Evolutionary conservation across 2,797 vertebrate species (phyloP).

Genomic region (Amblyraja radiata): DNA sequence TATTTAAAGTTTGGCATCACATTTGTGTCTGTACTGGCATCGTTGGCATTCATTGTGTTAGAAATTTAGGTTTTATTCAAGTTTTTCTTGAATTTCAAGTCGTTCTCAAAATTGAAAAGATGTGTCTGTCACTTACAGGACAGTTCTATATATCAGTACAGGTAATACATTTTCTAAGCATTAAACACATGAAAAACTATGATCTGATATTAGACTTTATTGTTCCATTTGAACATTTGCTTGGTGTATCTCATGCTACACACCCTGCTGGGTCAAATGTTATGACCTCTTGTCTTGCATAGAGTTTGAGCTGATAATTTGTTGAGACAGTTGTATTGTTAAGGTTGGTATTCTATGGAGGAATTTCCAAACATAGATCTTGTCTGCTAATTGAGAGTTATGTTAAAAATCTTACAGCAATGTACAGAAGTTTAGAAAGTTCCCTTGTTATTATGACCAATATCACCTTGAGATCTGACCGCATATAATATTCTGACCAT

Average conservation of each 20-base stretch:
- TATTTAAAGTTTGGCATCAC: constrained; percentile 9
- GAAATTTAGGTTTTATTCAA: background rate
- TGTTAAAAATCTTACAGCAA: background rate
- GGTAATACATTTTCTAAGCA: background rate
- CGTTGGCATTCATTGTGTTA: background rate
- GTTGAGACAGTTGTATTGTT: background rate
- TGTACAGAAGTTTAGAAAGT: background rate
- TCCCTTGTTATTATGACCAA: background rate
- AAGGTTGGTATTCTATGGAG: background rate
- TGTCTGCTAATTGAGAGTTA: background rate
- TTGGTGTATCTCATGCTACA: background rate
- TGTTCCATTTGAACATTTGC: background rate
- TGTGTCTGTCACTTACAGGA: background rate
- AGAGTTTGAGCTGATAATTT: background rate
- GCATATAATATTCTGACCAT: background rate
- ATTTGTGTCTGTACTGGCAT: background rate
- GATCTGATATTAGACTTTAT: background rate
- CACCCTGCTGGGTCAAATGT: background rate
- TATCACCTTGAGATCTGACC: background rate
- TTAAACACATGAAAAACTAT: background rate
- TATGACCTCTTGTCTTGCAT: background rate
- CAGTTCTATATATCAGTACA: background rate
- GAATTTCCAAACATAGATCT: background rate
- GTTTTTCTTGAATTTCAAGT: background rate
- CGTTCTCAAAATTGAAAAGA: too few relatives aligned